Conservation (phyloP, 2,113 vertebrate genomes). For the Pongo pygmaeus region DNA sequence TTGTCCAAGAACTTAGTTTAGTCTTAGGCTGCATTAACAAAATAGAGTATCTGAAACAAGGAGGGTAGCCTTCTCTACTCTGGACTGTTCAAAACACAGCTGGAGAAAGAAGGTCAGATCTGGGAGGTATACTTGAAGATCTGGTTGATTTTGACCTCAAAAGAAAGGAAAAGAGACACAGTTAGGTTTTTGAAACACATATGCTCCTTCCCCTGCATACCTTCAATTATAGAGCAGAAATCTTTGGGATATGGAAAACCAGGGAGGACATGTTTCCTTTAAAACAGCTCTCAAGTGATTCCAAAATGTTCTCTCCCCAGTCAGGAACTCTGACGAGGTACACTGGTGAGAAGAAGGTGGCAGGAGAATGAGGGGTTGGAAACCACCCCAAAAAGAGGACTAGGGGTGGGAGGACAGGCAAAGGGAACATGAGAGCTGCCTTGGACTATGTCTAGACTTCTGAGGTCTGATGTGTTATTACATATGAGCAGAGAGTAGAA, state of each 20-base stretch:
- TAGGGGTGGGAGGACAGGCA: neutral
- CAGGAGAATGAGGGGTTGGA: neutral
- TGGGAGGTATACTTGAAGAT: neutral
- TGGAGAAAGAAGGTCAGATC: neutral
- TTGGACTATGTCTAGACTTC: neutral
- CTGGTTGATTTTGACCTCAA: neutral
- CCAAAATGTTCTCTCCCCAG: neutral
- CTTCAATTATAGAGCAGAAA: neutral
- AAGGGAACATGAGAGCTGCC: neutral
- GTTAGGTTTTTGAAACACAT: neutral
- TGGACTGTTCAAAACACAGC: neutral
- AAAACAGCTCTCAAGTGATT: constrained; percentile 14
- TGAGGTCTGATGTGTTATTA: too few relatives aligned
- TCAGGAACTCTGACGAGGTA: neutral
- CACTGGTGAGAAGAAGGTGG: neutral
- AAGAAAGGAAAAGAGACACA: neutral
- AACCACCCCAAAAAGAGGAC: neutral
- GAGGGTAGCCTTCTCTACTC: neutral
- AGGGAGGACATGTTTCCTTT: neutral
- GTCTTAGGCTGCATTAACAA: neutral
- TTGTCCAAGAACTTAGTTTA: neutral
- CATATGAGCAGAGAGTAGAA: neutral
- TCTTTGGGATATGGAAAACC: neutral
- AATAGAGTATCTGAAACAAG: neutral
- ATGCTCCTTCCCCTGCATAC: neutral